Conservation (phyloP, 2,113 vertebrate genomes). For the Bubo bubo region DNA sequence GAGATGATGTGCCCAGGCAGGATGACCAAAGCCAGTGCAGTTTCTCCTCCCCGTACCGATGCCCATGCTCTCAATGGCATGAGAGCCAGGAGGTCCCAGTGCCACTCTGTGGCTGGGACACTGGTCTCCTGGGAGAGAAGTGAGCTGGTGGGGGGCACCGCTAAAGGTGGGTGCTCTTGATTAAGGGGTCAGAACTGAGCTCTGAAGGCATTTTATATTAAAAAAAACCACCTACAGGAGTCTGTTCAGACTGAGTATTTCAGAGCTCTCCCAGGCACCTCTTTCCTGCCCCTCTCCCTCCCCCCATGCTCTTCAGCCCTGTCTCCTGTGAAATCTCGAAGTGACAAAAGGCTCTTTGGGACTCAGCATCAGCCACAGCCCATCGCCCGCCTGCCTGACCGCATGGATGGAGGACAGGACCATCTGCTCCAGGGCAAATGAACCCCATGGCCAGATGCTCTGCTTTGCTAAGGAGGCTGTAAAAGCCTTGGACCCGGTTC, state of each 20-base stretch:
- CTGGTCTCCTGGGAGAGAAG: neutral
- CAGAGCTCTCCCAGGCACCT: neutral
- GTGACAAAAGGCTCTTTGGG: constrained; percentile 25
- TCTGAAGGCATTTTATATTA: neutral
- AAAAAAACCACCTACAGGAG: neutral
- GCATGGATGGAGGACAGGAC: constrained; percentile 17
- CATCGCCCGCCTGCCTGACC: neutral
- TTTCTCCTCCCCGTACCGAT: neutral
- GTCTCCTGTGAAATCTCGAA: neutral
- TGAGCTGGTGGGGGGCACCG: neutral
- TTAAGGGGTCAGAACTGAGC: neutral
- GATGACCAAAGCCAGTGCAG: neutral
- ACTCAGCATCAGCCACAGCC: constrained; percentile 12
- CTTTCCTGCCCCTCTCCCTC: neutral
- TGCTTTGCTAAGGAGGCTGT: constrained; percentile 51
- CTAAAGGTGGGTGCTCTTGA: neutral
- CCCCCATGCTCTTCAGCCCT: fast-evolving
- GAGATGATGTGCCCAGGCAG: neutral
- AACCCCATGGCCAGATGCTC: constrained; percentile 69
- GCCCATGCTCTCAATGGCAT: fast-evolving
- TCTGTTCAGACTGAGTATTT: neutral
- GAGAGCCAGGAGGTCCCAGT: neutral
- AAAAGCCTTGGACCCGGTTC: constrained; percentile 46
- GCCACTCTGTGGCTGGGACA: neutral
- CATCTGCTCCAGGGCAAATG: constrained; percentile 71